Evolutionary conservation across 2,113 vertebrate species (phyloP).

Genomic region (Condylura cristata): DNA sequence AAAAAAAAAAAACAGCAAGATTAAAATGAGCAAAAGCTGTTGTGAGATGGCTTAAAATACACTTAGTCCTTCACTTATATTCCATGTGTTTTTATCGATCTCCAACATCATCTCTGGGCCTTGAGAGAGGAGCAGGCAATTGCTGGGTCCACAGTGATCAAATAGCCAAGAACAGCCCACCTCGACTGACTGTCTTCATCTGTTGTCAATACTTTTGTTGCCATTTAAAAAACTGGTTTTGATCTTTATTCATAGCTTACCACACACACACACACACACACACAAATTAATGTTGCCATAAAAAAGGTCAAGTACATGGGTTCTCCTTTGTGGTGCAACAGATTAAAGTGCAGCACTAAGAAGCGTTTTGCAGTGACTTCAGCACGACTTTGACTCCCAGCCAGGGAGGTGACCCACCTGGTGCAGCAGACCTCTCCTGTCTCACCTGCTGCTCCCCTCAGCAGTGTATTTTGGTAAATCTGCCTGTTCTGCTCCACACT

Average conservation of each 20-base stretch:
- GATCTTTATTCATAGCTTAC: background rate
- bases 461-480: too few species aligned
- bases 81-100: background rate
- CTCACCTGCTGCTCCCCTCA: too few species aligned
- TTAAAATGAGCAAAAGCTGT: background rate
- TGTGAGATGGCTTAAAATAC: background rate
- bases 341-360: too few species aligned
- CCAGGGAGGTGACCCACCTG: too few species aligned
- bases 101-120: background rate
- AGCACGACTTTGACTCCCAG: too few species aligned
- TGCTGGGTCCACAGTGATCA: background rate
- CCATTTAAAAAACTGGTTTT: background rate
- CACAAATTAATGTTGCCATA: background rate
- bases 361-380: too few species aligned
- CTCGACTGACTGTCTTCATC: background rate
- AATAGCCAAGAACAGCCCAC: background rate
- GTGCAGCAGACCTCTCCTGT: too few species aligned
- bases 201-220: background rate
- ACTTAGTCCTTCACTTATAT: background rate
- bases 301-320: conserved; percentile 32
- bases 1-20: background rate
- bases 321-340: too few species aligned
- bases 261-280: background rate
- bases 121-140: background rate
- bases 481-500: too few species aligned